These are phyloP conservation scores for Chiridota heheva DNA, from an alignment of 35 echinoderm and acorn worm genomes.

Conservation along the genomic window DNA sequence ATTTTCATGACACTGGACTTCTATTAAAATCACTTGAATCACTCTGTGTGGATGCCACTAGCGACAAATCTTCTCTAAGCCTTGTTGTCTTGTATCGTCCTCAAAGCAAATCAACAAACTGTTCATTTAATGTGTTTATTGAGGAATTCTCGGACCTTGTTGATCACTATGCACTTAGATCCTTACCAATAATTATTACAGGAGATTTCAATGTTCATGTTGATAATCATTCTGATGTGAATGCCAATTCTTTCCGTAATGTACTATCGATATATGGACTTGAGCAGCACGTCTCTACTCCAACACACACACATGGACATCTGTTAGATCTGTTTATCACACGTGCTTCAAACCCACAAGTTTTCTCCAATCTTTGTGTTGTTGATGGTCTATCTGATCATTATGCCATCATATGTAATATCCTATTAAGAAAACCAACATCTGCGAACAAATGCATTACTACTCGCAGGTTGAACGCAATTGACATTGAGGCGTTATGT, in stretches of 20 bases:
- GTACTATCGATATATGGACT: neutral
- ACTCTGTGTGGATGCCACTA: neutral
- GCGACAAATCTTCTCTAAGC: neutral
- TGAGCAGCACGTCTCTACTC: conserved; percentile 29
- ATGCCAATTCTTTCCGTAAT: neutral
- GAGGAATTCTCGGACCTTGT: conserved; percentile 25
- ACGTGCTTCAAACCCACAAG: neutral
- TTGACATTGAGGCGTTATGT: too few relatives aligned
- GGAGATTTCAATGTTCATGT: conserved; percentile 62
- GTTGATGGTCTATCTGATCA: conserved; percentile 47
- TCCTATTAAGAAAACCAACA: conserved; percentile 4
- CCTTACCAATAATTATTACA: conserved; percentile 21
- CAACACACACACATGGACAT: conserved; percentile 44
- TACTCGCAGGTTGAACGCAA: too few relatives aligned
- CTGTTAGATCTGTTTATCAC: conserved; percentile 38
- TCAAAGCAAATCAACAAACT: conserved; percentile 36
- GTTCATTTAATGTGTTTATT: conserved; percentile 9
- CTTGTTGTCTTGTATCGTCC: conserved; percentile 36
- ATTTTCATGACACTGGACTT: neutral
- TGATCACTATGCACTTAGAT: neutral
- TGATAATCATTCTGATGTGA: conserved; percentile 1
- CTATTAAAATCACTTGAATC: conserved; percentile 18
- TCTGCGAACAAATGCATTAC: too few relatives aligned
- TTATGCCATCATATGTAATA: conserved; percentile 3
- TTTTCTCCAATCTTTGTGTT: conserved; percentile 8